Base-by-base conservation (phyloP, 2,797 vertebrate species). In the Pseudomugil gertrudae region DNA sequence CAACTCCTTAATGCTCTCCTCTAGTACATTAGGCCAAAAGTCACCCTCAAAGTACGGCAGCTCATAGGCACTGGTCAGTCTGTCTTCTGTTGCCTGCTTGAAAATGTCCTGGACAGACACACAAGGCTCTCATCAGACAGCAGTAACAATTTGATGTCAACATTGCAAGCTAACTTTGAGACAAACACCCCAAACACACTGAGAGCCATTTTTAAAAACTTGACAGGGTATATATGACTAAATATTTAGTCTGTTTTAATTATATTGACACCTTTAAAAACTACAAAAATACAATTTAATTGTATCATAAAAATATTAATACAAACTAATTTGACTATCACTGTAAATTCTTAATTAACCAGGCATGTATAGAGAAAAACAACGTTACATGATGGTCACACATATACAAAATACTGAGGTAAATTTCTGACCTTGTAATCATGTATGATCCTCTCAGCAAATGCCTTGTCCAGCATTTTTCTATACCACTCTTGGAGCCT, bases 381-480 rank as follows among this genome's bases (percentile, higher is more conserved):
- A 38, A 21, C 15, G 15, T 58, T 17, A 21, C 14, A 19, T 5
- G 52, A 15, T 27, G 8, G 30, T 36, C 59, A 64, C 59, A 64
- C 24, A 63, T 55, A 68, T 15, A 50, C 4, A 0, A 10, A 4
- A 26, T 15, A 15, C 19, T 36, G 38, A 15, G 24, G n/a, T 58
- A 0, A 3, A 24, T 66, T 57, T 63, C 86, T 54, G 76, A 99
- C 98, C 96, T 99, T 99, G 84, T 97, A 99, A 86, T 99, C 98
- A 0, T 99, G 96, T 57, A 99, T 80, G 85, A 99, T 99, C 72
- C 98, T 93, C 86, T 99, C 98, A 0, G 97, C 98, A 53, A 96
- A 99, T 0, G 98, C 98, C 87, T 99, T 99, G 89, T 99, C 98
- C 90, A 99, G 91, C 98, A 99, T 99, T 91, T 99, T 99, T 82